phyloP scores from a whole-genome alignment of 2,888 invertebrate genomes.

The Drosophila falleni region DNA sequence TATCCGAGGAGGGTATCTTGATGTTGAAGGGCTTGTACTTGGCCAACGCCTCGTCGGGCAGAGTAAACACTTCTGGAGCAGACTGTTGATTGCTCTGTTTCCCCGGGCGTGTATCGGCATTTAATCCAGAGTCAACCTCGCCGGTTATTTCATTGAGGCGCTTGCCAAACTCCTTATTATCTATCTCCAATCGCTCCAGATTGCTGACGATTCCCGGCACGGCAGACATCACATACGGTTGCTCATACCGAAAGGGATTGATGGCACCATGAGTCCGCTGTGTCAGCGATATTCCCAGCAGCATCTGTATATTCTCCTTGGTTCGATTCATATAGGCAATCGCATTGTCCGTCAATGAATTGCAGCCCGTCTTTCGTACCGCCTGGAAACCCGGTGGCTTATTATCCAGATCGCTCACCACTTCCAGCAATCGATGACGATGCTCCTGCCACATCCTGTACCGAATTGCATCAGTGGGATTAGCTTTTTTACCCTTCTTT shows the following conservation, averaged over 20 bases:
- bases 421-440: constrained; percentile 42
- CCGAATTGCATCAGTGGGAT: background rate
- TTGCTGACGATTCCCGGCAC: constrained; percentile 18
- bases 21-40: constrained; percentile 58
- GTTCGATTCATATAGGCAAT: constrained; percentile 59
- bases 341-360: constrained; percentile 52
- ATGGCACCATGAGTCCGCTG: constrained; percentile 50
- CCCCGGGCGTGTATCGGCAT: background rate
- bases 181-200: constrained; percentile 37
- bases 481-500: background rate
- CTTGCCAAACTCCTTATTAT: constrained; percentile 50
- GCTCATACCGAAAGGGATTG: constrained; percentile 41
- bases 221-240: constrained; percentile 27
- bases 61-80: constrained; percentile 10
- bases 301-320: constrained; percentile 56
- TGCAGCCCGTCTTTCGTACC: constrained; percentile 52
- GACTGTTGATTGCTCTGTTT: background rate
- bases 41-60: constrained; percentile 47
- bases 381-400: constrained; percentile 51
- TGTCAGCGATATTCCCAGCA: constrained; percentile 30
- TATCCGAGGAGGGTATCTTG: constrained; percentile 39
- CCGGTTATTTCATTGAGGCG: constrained; percentile 47
- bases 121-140: constrained; percentile 54
- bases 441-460: constrained; percentile 56
- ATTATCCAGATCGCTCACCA: constrained; percentile 44